Evolutionary conservation across 1,140 invertebrate species (phyloP), one percentile per base, ranked within the genome.

Genomic region (Spodoptera litura): DNA sequence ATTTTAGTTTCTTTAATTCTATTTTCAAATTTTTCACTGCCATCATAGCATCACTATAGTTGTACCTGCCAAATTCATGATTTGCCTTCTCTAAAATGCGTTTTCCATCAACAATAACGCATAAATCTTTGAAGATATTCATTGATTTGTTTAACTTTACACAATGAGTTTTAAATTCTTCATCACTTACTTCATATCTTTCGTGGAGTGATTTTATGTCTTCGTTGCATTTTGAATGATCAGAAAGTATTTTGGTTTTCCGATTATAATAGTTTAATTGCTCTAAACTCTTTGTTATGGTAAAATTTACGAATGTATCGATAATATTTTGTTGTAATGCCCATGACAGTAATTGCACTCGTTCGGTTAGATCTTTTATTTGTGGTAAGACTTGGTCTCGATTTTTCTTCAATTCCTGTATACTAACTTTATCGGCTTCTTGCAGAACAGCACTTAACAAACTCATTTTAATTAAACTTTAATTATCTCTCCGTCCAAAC

Each of bases 261-360:
- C 92, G 80, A 75, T 93, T 93, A 38, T 78, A 88, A 62, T 91
- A 94, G 66, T 94, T 94, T 10, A 93, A 66, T 79, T 93, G 91
- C 79, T 93, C 92, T 70, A 93, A 85, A 66, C 89, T 93, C 80
- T 90, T 93, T 2, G 91, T 92, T 15, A 88, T 81, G 15, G 87
- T 87, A 53, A 85, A 94, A 82, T 90, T 89, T 13, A 88, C 83
- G 79, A 89, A 91, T 0, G 86, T 85, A 75, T 94, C 93, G n/a
- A 89, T 87, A 49, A 94, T 88, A 80, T 92, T 90, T 81, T 94
- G 89, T 59, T 93, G 91, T 71, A 94, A 81, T 20, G 87, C 87
- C 85, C 87, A 93, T 8, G 90, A 90, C 71, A 94, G 80, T 74
- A 92, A 81, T 85, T 94, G 88, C n/a, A 92, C 64, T 61, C 89